phyloP scores from a whole-genome alignment of 2,797 vertebrate genomes.

The Podarcis siculus region DNA sequence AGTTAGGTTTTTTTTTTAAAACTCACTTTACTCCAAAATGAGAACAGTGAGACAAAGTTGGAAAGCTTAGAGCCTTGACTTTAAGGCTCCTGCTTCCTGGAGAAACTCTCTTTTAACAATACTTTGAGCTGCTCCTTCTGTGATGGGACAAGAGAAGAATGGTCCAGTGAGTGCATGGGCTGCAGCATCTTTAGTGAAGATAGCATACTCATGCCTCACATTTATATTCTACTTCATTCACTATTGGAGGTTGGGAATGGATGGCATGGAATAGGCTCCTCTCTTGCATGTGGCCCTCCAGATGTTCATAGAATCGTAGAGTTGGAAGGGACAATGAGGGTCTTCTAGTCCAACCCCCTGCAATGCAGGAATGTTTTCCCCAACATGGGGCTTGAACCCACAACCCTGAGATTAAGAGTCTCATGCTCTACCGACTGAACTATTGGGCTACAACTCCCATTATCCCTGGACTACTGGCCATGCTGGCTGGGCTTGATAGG shows the following conservation, averaged over 20 bases:
- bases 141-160: not conserved
- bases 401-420: no score
- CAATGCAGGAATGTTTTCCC: no score
- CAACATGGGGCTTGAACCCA: no score
- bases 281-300: no score
- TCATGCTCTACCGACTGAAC: no score
- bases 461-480: no score
- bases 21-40: not conserved
- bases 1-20: not conserved
- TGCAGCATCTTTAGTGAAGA: not conserved
- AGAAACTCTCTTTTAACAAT: not conserved
- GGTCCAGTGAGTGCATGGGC: not conserved
- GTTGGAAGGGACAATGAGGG: no score
- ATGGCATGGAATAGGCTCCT: not conserved
- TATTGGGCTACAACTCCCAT: no score
- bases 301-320: no score
- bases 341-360: no score
- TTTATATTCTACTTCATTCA: not conserved
- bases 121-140: not conserved
- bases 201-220: not conserved
- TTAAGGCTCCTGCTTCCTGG: not conserved
- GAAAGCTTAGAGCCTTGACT: not conserved
- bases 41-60: not conserved
- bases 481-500: no score
- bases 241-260: not conserved